Evolutionary conservation across 1,140 invertebrate genomes (phyloP).

Genomic region (Sitobion miscanthi): DNA sequence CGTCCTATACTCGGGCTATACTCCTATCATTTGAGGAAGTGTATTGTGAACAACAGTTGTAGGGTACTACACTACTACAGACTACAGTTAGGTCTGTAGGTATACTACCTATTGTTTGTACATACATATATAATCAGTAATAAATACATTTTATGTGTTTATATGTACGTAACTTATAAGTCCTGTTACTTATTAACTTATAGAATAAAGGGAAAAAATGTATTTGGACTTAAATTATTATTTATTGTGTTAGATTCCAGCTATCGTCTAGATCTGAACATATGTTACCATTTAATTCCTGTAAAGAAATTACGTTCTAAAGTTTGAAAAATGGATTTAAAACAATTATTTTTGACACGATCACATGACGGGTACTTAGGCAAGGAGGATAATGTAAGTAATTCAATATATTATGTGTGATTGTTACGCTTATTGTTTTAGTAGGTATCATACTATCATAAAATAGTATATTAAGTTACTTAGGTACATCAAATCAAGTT

Average conservation of each 20-base stretch:
- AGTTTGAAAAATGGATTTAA: conserved; percentile 36
- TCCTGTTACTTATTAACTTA: too few relatives aligned
- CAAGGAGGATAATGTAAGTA: conserved; percentile 73
- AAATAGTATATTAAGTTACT: not conserved
- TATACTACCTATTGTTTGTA: too few relatives aligned
- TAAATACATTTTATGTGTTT: too few relatives aligned
- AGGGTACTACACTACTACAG: too few relatives aligned
- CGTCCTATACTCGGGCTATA: too few relatives aligned
- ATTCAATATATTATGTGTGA: conserved; percentile 41
- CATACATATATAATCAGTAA: too few relatives aligned
- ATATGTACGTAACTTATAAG: too few relatives aligned
- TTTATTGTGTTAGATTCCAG: not conserved
- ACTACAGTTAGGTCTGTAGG: too few relatives aligned
- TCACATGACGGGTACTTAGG: conserved; percentile 84
- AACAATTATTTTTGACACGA: conserved; percentile 47
- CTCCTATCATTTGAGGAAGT: too few relatives aligned
- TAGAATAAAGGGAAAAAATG: not conserved
- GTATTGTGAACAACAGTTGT: too few relatives aligned
- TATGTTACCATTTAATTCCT: not conserved
- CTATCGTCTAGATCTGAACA: not conserved
- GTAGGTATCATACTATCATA: not conserved
- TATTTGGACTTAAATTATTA: not conserved
- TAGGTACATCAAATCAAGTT: conserved; percentile 11
- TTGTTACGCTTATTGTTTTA: not conserved
- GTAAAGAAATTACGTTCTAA: not conserved